Evolutionary conservation across 1,140 invertebrate species (phyloP).

Genomic region (Drosophila chauvacae): DNA sequence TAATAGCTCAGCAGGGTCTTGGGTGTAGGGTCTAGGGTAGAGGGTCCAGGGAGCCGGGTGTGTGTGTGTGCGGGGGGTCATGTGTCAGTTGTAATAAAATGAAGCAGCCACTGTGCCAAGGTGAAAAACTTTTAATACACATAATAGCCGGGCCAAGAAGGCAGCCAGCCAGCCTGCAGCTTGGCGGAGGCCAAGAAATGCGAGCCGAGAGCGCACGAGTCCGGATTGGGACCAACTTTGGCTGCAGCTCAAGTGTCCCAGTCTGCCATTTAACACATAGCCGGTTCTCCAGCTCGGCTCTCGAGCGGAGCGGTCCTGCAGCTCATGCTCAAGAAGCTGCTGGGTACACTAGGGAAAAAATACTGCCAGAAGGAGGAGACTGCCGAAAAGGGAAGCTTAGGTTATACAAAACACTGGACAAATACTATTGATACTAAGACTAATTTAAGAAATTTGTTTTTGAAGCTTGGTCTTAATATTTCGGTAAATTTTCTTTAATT

Average conservation of each 20-base stretch:
- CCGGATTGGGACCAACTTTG: slow-evolving; percentile 61
- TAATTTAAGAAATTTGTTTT: background rate
- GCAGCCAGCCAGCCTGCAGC: slow-evolving; percentile 5
- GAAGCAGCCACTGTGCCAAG: slow-evolving; percentile 63
- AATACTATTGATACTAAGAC: background rate
- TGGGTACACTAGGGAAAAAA: slow-evolving; percentile 7
- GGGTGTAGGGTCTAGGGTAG: background rate
- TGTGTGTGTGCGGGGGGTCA: slow-evolving; percentile 40
- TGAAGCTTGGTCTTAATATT: background rate
- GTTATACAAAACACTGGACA: background rate
- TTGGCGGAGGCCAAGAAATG: slow-evolving; percentile 67
- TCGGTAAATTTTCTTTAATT: background rate
- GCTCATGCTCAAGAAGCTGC: slow-evolving; percentile 6
- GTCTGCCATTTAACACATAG: slow-evolving; percentile 78
- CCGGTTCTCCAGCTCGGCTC: slow-evolving; percentile 1
- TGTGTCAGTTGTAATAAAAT: slow-evolving; percentile 77
- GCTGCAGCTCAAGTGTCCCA: slow-evolving; percentile 81
- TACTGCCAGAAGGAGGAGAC: background rate
- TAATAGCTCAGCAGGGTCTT: slow-evolving; percentile 61
- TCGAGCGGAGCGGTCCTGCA: background rate
- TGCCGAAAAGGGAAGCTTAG: background rate
- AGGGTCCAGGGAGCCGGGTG: background rate
- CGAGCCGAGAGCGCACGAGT: slow-evolving; percentile 38
- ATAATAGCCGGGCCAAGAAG: slow-evolving; percentile 73
- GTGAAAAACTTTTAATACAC: slow-evolving; percentile 82